phyloP scores from a whole-genome alignment of 2,113 vertebrate genomes.

The Gymnogyps californianus region DNA sequence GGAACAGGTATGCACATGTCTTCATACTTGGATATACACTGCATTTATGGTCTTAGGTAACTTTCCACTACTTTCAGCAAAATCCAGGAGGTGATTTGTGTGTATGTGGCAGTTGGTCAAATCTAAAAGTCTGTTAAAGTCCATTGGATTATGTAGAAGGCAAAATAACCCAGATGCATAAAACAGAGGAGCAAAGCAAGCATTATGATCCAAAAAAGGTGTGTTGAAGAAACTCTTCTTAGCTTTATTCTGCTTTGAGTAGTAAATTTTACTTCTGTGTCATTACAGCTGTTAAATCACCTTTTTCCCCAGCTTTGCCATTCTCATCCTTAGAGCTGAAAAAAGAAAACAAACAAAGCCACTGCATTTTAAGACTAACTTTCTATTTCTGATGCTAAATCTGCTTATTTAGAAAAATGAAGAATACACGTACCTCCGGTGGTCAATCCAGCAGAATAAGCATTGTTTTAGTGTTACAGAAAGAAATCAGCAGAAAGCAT shows the following conservation, averaged over 20 bases:
- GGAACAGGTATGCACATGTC: not conserved
- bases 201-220: conserved; percentile 34
- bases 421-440: conserved; percentile 68
- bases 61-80: not conserved
- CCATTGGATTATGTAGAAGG: not conserved
- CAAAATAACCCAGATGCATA: not conserved
- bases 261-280: not conserved
- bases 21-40: not conserved
- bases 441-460: conserved; percentile 67
- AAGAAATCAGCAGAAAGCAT: conserved; percentile 67
- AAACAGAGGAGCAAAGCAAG: conserved; percentile 27
- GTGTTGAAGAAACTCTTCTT: conserved; percentile 45
- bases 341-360: conserved; percentile 48
- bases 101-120: not conserved
- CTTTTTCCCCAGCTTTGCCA: conserved; percentile 83
- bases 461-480: conserved; percentile 70
- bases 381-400: conserved; percentile 6
- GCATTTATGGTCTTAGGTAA: not conserved
- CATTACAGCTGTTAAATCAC: conserved; percentile 69
- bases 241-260: conserved; percentile 52
- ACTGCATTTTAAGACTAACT: not conserved
- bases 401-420: conserved; percentile 46
- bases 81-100: not conserved
- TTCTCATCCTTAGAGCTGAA: conserved; percentile 84
- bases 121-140: not conserved